Conservation (phyloP, 2,888 invertebrate genomes). For the Microctonus hyperodae region DNA sequence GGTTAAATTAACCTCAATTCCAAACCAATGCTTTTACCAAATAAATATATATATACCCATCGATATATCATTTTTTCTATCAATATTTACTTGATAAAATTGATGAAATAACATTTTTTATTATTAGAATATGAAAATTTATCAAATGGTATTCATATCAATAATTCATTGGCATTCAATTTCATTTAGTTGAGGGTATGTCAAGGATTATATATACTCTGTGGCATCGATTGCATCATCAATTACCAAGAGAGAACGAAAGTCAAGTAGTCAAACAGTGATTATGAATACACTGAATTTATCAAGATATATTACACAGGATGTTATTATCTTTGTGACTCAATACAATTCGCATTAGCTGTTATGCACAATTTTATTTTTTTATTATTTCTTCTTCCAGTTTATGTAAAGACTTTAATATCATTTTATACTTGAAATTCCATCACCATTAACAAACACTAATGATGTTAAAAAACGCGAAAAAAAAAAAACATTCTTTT, state of each 20-base stretch:
- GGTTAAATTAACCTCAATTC: slow-evolving; percentile 17
- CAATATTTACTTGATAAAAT: not conserved
- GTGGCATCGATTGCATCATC: not conserved
- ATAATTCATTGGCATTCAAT: not conserved
- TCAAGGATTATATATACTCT: not conserved
- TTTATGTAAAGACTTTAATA: not conserved
- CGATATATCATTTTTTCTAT: slow-evolving; percentile 6
- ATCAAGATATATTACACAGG: not conserved
- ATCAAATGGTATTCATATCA: not conserved
- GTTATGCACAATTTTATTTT: not conserved
- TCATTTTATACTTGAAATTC: not conserved
- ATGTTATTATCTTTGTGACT: slow-evolving; percentile 19
- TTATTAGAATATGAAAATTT: not conserved
- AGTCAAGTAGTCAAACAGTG: not conserved
- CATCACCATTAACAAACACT: slow-evolving; percentile 6
- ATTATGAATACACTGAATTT: not conserved
- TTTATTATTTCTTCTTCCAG: not conserved
- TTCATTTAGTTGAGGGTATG: not conserved
- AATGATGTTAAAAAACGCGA: not conserved
- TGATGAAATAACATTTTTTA: slow-evolving; percentile 7
- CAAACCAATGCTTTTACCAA: not conserved
- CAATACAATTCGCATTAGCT: slow-evolving; percentile 5
- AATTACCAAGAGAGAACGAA: not conserved
- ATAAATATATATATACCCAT: not conserved
- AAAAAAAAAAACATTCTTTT: not conserved